Evolutionary conservation across 2,113 vertebrate genomes (phyloP), one percentile per base, ranked within the genome.

Genomic region (Colistium nudipinnis): DNA sequence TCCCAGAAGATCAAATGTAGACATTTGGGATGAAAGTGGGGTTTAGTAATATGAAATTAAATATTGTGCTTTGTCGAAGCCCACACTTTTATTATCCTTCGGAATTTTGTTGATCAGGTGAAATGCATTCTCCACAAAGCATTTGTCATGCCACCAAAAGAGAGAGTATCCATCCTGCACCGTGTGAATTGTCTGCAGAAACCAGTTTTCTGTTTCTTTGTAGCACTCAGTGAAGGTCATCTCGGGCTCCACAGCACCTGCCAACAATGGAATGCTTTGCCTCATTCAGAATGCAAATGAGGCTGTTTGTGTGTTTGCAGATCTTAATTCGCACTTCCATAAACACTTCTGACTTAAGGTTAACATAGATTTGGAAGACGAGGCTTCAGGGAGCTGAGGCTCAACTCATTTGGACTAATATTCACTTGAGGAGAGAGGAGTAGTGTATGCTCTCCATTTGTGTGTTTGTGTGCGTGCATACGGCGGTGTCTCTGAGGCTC

Each of bases 201-300:
- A 38, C 17, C 53, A n/a, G 3, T 6, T 55, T 49, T 56, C 7
- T 76, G 25, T 70, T 17, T 44, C 25, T 54, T 65, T 38, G 17
- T 16, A 62, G n/a, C 9, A 1, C 9, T 62, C 17, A 10, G 39
- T 68, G 55, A 70, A 64, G 66, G 76, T 80, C 76, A 78, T 47
- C 20, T 52, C 2, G 6, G 53, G 52, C 70, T 59, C 38, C 22
- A 8, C 35, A 9, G 55, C 61, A 55, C 45, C 73, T 83, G 80
- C 65, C 63, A 78, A 73, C 59, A 70, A 39, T 1, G 4, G 12
- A 79, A 49, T 25, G 27, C 55, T 54, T 31, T 12, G 36, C 41
- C 33, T 83, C 74, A 55, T 84, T 41, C 52, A 44, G 52, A 74
- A 81, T 81, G 74, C 62, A 76, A 82, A 87, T 74, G 47, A 78